Base-by-base conservation (phyloP, 2,888 invertebrate genomes). In the Andrena dorsata region DNA sequence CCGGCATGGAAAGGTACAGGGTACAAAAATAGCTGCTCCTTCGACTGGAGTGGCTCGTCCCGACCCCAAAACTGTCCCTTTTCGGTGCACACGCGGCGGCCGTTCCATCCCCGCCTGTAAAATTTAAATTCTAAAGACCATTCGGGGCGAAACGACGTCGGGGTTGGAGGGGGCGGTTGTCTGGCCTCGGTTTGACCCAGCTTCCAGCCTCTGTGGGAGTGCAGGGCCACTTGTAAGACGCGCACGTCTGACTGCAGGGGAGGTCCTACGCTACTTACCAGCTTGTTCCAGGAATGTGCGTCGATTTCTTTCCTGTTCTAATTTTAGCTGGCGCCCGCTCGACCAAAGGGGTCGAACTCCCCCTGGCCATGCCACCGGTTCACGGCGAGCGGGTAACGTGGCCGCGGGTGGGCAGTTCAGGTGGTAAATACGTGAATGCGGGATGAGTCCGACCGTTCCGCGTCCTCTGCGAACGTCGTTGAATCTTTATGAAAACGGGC, bases 241-340 rank as follows among this genome's bases (percentile, higher is more conserved):
- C 78, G 82, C 88, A 84, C 81, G 82, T 82, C 80, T 84, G 88
- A 89, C 89, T 88, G 89, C 89, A 88, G 87, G 73, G 72, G 80
- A 86, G 86, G 86, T 88, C 83, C 87, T 83, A 84, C 78, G 74
- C 82, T 82, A 86, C 89, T 88, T 82, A 84, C 79, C 87, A 90
- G 88, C 89, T 88, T 89, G 89, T 90, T 88, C 82, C 87, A 74
- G 82, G 84, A 85, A 91, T 90, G 91, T 88, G 91, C 90, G 89
- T 89, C 90, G 91, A 91, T 91, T 92, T 90, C 87, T 84, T 83
- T 80, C 75, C 60, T 20, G 56, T 68, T 73, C 78, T 88, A 88
- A 88, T 86, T 88, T 80, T 80, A 76, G 77, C 65, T 79, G 70
- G 64, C 56, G 47, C 58, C 58, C 65, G 63, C 72, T 63, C 66